phyloP scores from a whole-genome alignment of 2,888 invertebrate species.

The Rhingia campestris region DNA sequence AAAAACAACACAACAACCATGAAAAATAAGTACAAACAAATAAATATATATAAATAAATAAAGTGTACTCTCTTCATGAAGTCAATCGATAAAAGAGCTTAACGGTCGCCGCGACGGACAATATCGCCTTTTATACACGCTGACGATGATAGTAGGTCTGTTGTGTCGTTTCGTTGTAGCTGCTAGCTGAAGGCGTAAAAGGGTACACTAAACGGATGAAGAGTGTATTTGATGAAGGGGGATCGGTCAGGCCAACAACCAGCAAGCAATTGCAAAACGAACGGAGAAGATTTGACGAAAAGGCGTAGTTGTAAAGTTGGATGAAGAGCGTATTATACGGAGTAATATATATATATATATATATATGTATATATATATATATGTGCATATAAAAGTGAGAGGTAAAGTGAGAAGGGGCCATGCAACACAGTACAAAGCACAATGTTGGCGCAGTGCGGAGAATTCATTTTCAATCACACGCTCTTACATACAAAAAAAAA shows the following conservation, averaged over 20 bases:
- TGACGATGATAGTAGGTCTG: slow-evolving; percentile 63
- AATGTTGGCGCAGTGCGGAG: slow-evolving; percentile 60
- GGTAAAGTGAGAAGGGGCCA: background rate
- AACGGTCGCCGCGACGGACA: slow-evolving; percentile 71
- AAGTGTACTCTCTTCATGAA: slow-evolving; percentile 62
- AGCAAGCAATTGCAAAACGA: slow-evolving; percentile 64
- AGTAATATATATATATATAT: slow-evolving; percentile 1
- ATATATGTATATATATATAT: background rate
- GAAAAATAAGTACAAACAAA: slow-evolving; percentile 48
- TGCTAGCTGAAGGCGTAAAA: slow-evolving; percentile 41
- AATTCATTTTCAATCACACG: slow-evolving; percentile 41
- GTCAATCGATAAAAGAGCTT: slow-evolving; percentile 72
- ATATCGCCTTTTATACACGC: slow-evolving; percentile 65
- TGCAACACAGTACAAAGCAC: background rate
- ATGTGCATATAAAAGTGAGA: slow-evolving; percentile 45
- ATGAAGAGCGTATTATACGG: slow-evolving; percentile 44
- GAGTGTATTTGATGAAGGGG: slow-evolving; percentile 25
- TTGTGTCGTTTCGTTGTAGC: slow-evolving; percentile 44
- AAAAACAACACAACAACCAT: slow-evolving; percentile 54
- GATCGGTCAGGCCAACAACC: background rate
- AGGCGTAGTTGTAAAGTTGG: slow-evolving; percentile 55
- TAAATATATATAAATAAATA: slow-evolving; percentile 48
- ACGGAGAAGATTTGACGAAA: slow-evolving; percentile 63
- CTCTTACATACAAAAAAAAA: slow-evolving; percentile 19
- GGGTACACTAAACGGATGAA: slow-evolving; percentile 40